Base-by-base conservation (phyloP, 2,888 invertebrate species). In the Diploptera punctata region DNA sequence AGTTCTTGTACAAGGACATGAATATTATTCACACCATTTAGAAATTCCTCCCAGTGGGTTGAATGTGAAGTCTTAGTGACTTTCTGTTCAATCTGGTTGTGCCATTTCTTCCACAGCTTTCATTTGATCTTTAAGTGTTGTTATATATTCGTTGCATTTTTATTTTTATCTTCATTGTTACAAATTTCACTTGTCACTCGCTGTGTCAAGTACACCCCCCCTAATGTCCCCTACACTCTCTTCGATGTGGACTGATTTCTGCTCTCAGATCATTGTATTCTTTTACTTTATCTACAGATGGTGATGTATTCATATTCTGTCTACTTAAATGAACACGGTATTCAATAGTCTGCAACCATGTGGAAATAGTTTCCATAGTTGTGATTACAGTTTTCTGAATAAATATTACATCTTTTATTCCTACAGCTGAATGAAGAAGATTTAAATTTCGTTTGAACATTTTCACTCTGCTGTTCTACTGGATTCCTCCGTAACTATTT, bases 41-140 rank as follows among this genome's bases (percentile, higher is more conserved):
- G n/a, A n/a, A n/a, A n/a, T n/a, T n/a, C 90, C 49, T 88, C 86
- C 93, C 93, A 93, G 77, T 89, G 88, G 68, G 86, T 86, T 75
- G 92, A 84, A 77, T 88, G n/a, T n/a, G n/a, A n/a, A n/a, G n/a
- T 87, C 79, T 89, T 87, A 70, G 84, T 84, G 2, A 87, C 86
- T 74, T 87, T 83, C 18, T 82, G 82, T 77, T 88, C 87, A 75
- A 87, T 88, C 73, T 88, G n/a, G n/a, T n/a, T n/a, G n/a, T n/a
- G n/a, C n/a, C n/a, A n/a, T n/a, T n/a, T n/a, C n/a, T n/a, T n/a
- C n/a, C n/a, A n/a, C n/a, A n/a, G n/a, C n/a, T n/a, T n/a, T n/a
- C n/a, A n/a, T n/a, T n/a, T n/a, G n/a, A n/a, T n/a, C n/a, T n/a
- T n/a, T n/a, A n/a, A n/a, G n/a, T n/a, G n/a, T n/a, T n/a, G n/a